phyloP scores from a whole-genome alignment of 2,888 invertebrate genomes.

The Morpho deidamia region DNA sequence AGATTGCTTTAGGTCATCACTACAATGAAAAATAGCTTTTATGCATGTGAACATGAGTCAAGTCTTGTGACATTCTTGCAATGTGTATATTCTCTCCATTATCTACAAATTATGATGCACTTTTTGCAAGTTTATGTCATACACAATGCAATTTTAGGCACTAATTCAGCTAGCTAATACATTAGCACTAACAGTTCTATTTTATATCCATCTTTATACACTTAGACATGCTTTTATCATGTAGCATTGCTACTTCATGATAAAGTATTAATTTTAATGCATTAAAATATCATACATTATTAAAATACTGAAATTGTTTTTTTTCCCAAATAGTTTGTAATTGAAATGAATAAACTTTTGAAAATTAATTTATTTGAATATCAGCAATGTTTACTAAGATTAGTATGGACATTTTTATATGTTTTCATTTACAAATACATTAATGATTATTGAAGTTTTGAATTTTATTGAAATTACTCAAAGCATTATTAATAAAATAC shows the following conservation, averaged over 20 bases:
- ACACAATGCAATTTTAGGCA: neutral
- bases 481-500: neutral
- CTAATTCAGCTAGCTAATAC: neutral
- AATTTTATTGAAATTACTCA: conserved; percentile 8
- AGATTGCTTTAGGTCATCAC: neutral
- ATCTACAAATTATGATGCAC: neutral
- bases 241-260: neutral
- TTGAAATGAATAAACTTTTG: conserved; percentile 14
- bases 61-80: neutral
- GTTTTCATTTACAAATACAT: conserved; percentile 27
- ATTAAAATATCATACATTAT: conserved; percentile 1
- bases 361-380: conserved; percentile 24
- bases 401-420: conserved; percentile 42
- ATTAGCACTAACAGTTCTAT: neutral
- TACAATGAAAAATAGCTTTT: neutral
- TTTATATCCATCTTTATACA: neutral
- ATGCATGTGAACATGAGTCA: neutral
- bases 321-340: conserved; percentile 18
- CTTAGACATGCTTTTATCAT: neutral
- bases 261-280: neutral
- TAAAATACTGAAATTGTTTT: conserved; percentile 2
- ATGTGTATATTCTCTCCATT: neutral
- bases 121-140: neutral
- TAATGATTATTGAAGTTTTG: conserved; percentile 10
- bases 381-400: conserved; percentile 37